These are phyloP conservation scores for Macroramphosus scolopax DNA, from an alignment of 2,797 vertebrate genomes.

Conservation along the genomic window DNA sequence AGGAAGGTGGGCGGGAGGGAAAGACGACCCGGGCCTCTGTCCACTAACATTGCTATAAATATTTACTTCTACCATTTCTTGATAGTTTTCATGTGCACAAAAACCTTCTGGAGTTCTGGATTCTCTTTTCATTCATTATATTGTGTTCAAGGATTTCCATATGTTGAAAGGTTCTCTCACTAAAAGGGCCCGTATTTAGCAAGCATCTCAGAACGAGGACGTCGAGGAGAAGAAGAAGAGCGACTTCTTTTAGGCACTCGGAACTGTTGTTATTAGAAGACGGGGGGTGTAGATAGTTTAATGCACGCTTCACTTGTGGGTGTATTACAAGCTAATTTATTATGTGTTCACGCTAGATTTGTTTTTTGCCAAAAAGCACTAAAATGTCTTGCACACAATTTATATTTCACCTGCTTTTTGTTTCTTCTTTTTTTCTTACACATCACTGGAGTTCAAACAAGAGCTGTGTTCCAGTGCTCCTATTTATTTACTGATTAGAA, in stretches of 20 bases:
- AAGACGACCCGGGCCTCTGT: conserved; percentile 82
- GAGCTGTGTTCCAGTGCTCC: conserved; percentile 21
- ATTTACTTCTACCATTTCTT: conserved; percentile 93
- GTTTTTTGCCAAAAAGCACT: conserved; percentile 47
- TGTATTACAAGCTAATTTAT: conserved; percentile 7
- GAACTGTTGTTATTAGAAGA: too few species aligned
- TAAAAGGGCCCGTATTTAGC: conserved; percentile 65
- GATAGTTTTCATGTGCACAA: conserved; percentile 86
- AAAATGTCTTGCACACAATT: conserved; percentile 11
- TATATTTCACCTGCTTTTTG: too few species aligned
- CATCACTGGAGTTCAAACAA: conserved; percentile 21
- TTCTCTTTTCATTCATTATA: conserved; percentile 70
- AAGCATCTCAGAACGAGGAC: conserved; percentile 52
- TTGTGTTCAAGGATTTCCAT: conserved; percentile 82
- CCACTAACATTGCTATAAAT: conserved; percentile 93
- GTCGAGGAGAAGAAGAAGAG: too few species aligned
- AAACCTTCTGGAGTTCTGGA: conserved; percentile 77
- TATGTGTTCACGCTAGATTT: conserved; percentile 20
- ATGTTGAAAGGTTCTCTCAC: conserved; percentile 68
- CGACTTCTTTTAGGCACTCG: too few species aligned
- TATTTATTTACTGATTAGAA: conserved; percentile 38
- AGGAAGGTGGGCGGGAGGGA: conserved; percentile 24
- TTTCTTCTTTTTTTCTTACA: too few species aligned
- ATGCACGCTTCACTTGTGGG: conserved; percentile 3
- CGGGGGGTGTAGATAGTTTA: too few species aligned